A percentile compares a stretch with the other conserved stretches of the same genome.
phyloP scores from a whole-genome alignment of 2,797 vertebrate genomes.

The Leuciscus waleckii region DNA sequence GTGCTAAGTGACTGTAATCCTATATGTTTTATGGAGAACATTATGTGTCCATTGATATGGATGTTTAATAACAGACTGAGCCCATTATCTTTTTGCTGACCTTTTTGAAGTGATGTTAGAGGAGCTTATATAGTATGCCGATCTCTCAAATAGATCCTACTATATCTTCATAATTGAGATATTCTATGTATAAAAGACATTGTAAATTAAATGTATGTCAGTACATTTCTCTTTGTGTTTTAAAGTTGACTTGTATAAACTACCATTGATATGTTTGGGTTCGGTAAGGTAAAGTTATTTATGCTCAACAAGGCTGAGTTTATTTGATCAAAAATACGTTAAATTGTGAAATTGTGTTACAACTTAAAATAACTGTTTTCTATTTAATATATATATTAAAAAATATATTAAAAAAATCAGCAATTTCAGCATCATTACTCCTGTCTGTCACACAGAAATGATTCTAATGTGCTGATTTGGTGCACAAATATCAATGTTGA shows the following conservation, averaged over 20 bases:
- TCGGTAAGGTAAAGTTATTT: not conserved
- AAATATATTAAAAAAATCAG: too few relatives aligned
- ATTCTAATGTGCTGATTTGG: not conserved
- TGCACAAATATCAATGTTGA: not conserved
- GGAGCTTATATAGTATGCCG: not conserved
- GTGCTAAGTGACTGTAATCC: not conserved
- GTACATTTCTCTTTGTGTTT: slow-evolving; percentile 6
- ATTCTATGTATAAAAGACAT: not conserved
- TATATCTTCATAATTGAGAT: slow-evolving; percentile 14
- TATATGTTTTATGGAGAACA: slow-evolving; percentile 18
- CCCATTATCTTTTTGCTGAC: slow-evolving; percentile 5
- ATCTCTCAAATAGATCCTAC: not conserved
- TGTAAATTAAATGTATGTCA: not conserved
- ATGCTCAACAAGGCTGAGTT: not conserved
- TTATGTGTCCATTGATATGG: slow-evolving; percentile 15
- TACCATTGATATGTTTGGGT: not conserved
- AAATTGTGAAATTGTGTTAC: not conserved
- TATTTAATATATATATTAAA: too few relatives aligned
- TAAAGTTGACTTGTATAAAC: not conserved
- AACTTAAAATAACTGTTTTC: not conserved
- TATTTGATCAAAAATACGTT: not conserved
- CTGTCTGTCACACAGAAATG: not conserved
- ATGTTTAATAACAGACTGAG: slow-evolving; percentile 31
- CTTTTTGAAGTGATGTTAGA: slow-evolving; percentile 21
- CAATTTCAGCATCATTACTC: not conserved